Conservation (phyloP, 2,888 invertebrate species). For the Drosophila niveifrons region DNA sequence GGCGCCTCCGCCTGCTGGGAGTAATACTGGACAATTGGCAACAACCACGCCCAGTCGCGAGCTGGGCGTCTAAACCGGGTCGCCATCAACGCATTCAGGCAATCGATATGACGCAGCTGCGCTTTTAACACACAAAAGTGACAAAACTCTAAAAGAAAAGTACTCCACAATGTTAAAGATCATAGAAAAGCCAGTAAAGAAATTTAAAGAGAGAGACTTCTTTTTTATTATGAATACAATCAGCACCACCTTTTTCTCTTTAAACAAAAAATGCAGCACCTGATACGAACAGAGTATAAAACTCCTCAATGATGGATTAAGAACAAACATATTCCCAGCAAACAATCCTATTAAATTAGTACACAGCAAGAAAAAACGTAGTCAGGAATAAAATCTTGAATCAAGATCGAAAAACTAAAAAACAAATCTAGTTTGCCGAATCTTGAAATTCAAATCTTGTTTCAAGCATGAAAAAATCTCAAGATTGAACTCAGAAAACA, state of each 20-base stretch:
- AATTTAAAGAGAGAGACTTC: background rate
- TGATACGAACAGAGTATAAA: background rate
- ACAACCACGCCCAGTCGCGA: conserved; percentile 85
- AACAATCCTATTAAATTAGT: too few species aligned
- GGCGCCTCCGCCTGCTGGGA: conserved; percentile 82
- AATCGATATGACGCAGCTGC: conserved; percentile 39
- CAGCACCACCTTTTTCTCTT: too few species aligned
- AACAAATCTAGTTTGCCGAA: too few species aligned
- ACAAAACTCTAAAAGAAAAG: too few species aligned
- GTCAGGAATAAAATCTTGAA: too few species aligned
- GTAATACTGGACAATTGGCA: conserved; percentile 84
- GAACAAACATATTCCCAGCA: too few species aligned
- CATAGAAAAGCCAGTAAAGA: background rate
- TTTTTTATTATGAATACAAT: background rate
- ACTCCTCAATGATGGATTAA: background rate
- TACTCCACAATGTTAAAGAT: background rate
- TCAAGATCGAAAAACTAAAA: too few species aligned
- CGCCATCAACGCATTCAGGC: conserved; percentile 13
- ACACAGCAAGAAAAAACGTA: too few species aligned
- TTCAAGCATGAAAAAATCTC: too few species aligned
- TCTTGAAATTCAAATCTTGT: too few species aligned
- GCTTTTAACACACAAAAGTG: conserved; percentile 17
- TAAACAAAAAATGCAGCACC: background rate
- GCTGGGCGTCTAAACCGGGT: conserved; percentile 81
- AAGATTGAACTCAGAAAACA: too few species aligned